Evolutionary conservation across 1,140 invertebrate genomes (phyloP), one percentile per base, ranked within the genome.

Genomic region (Rhynchophorus ferrugineus): DNA sequence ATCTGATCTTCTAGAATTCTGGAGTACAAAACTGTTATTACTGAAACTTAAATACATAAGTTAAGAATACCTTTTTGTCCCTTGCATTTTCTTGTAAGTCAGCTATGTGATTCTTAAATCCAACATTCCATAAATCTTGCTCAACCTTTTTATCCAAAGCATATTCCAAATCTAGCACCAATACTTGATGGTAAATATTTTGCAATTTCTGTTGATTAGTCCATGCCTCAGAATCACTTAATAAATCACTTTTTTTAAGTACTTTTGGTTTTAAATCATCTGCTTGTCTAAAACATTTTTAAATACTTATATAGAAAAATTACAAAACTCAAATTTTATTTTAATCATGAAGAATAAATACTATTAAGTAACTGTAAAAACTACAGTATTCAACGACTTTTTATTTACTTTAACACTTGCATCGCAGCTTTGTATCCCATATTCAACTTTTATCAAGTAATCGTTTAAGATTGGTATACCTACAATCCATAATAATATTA

Each of bases 101-200:
- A 51, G 80, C 84, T 69, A 92, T 92, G 68, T 89, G 85, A 69
- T 89, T 88, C 68, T 91, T 91, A 73, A 91, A 91, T 9, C 87
- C 87, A 66, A 87, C 75, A 68, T 88, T 92, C 89, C 89, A 92
- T 54, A 92, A 71, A 62, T 91, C 88, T 66, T 90, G 88, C 69
- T 92, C 89, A 16, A 91, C 85, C 73, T 91, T 91, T 64, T 86
- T 85, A 69, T 91, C 86, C 59, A 91, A 71, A n/a, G 88, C 87
- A 78, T 87, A 89, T 65, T 91, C 88, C 55, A 91, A 71, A 68
- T 91, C 87, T 41, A 84, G 71, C 34, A 89, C 76, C 22, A 92
- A 71, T 16, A 91, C 78, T 69, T 87, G 83, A 67, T 89, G 85
- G 69, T 89, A 91, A 44, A 89, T 80, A 62, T 79, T 81, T 68